Percentiles rank a stretch among this genome's conserved stretches.
Conservation (phyloP, 2,797 vertebrate species). For the Premnoplex brunnescens region DNA sequence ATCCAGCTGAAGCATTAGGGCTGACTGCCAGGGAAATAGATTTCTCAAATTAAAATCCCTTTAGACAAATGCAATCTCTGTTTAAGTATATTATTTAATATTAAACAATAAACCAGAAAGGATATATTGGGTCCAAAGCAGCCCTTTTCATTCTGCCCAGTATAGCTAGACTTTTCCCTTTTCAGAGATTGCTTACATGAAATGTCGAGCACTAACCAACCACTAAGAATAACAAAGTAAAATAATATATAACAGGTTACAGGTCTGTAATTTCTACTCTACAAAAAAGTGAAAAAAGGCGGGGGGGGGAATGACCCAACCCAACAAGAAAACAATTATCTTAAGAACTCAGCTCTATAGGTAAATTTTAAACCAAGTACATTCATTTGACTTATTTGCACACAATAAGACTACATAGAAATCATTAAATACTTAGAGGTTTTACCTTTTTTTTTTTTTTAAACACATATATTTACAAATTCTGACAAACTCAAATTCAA, state of each 20-base stretch:
- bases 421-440: not conserved
- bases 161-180: not conserved
- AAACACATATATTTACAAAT: not conserved
- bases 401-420: not conserved
- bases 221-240: not conserved
- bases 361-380: not conserved
- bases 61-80: not conserved
- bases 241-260: not conserved
- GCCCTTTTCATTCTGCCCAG: not conserved
- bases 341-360: not conserved
- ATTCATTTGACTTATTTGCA: not conserved
- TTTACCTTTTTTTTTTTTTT: not conserved
- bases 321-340: not conserved
- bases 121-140: not conserved
- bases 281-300: not conserved
- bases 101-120: not conserved
- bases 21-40: slow-evolving; percentile 4
- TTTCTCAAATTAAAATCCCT: slow-evolving; percentile 44
- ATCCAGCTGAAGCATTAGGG: slow-evolving; percentile 29
- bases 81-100: slow-evolving; percentile 8
- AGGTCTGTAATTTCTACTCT: not conserved
- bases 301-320: rapidly evolving
- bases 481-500: not conserved
- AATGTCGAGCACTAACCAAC: not conserved
- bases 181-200: not conserved